Evolutionary conservation across 2,113 vertebrate species (phyloP).

Genomic region (Entelurus aequoreus): DNA sequence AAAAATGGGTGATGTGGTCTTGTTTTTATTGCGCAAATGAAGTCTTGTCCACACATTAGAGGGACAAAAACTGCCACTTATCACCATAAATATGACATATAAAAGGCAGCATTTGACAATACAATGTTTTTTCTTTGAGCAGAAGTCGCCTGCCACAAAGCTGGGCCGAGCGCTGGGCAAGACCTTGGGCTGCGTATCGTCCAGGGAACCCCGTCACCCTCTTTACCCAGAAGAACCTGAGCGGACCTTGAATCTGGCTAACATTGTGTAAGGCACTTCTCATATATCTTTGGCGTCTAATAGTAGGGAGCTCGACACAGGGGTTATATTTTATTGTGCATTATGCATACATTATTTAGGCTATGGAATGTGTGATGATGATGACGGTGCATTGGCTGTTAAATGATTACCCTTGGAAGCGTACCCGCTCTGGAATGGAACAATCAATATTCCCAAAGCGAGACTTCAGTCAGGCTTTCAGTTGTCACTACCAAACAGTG

Average conservation of each 20-base stretch:
- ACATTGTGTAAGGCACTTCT: constrained; percentile 80
- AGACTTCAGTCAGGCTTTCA: neutral
- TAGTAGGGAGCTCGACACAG: neutral
- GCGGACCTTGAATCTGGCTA: constrained; percentile 86
- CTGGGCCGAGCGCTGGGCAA: constrained; percentile 89
- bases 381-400: neutral
- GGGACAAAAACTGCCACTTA: neutral
- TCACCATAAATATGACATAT: neutral
- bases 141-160: constrained; percentile 94
- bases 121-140: constrained; percentile 24
- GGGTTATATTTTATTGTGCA: neutral
- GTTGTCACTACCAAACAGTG: neutral
- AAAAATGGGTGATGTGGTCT: neutral
- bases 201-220: constrained; percentile 81
- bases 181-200: constrained; percentile 89
- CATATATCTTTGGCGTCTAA: neutral
- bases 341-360: neutral
- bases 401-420: neutral
- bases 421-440: neutral
- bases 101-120: neutral
- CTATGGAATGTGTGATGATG: neutral
- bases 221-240: constrained; percentile 90
- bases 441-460: neutral
- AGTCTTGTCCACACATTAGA: neutral
- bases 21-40: neutral